These are phyloP conservation scores for Xanthia togata DNA, from an alignment of 2,888 invertebrate species.

Conservation along the genomic window DNA sequence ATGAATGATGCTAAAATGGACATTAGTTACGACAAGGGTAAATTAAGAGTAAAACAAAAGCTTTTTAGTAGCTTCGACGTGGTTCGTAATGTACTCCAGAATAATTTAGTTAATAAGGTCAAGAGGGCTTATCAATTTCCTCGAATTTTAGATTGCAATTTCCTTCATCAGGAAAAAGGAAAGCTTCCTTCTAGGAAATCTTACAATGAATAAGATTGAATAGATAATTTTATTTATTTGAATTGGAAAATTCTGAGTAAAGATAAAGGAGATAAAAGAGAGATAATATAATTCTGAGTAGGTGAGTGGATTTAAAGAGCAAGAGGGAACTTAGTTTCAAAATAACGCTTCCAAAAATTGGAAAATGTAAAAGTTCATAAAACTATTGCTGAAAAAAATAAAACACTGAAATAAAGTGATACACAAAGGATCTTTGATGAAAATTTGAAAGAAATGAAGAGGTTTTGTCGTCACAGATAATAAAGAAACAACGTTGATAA, in stretches of 20 bases:
- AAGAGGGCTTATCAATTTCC: conserved; percentile 36
- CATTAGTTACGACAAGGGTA: not conserved
- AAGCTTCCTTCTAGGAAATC: conserved; percentile 12
- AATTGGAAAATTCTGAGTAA: not conserved
- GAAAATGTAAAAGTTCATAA: not conserved
- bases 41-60: conserved; percentile 1
- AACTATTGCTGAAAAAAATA: conserved; percentile 19
- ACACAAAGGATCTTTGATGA: conserved; percentile 48
- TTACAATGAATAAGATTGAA: conserved; percentile 17
- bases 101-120: conserved; percentile 23
- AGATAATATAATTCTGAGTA: not conserved
- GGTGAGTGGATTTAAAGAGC: not conserved
- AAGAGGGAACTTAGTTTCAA: not conserved
- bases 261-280: not conserved
- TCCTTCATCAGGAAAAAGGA: conserved; percentile 26
- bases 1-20: not conserved
- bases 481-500: conserved; percentile 63
- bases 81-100: not conserved
- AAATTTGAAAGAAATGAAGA: conserved; percentile 30
- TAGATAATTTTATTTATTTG: conserved; percentile 11
- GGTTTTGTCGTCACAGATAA: conserved; percentile 58
- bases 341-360: not conserved
- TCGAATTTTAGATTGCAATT: conserved; percentile 42
- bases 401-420: conserved; percentile 25
- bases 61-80: not conserved